Evolutionary conservation across 2,113 vertebrate species (phyloP), one percentile per base, ranked within the genome.

Genomic region (Odontesthes bonariensis): DNA sequence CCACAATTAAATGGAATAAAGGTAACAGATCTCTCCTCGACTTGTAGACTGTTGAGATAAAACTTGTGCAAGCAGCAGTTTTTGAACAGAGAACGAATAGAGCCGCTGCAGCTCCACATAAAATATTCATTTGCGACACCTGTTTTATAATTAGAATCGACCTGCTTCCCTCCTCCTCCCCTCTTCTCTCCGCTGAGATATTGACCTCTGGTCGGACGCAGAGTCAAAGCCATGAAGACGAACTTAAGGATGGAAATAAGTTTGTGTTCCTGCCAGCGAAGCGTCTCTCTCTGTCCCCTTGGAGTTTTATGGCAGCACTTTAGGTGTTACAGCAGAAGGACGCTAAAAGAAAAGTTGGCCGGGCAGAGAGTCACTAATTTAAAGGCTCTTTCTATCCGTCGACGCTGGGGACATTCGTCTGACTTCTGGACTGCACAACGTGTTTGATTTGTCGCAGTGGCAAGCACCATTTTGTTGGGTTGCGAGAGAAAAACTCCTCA

Each of bases 71-170:
- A n/a, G 5, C 4, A 4, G 54, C 31, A 7, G 27, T 40, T 12
- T 51, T 32, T 23, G 64, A 73, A 73, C 55, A 6, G 32, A 59
- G 31, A 63, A 80, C 73, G 64, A 75, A 81, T 52, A 47, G 65
- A 56, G 64, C 68, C 14, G 23, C 62, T 8, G 58, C 57, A 9
- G 17, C 40, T 55, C 54, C 32, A 42, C 83, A 86, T 90, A 12
- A 90, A 91, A 88, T 89, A 90, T 89, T 90, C 75, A 90, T 91
- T 64, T 14, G 5, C 44, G 32, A 86, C 88, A 88, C 82, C 85
- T 85, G 85, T 84, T 82, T 89, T 72, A 82, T 89, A 90, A 91
- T 90, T 81, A 88, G 70, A 88, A 89, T 90, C 82, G 84, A 91
- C 77, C 82, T 2, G 7, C 33, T 47, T 47, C 16, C 65, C 53